Conservation (phyloP, 2,113 vertebrate genomes). For the Hipposideros armiger region DNA sequence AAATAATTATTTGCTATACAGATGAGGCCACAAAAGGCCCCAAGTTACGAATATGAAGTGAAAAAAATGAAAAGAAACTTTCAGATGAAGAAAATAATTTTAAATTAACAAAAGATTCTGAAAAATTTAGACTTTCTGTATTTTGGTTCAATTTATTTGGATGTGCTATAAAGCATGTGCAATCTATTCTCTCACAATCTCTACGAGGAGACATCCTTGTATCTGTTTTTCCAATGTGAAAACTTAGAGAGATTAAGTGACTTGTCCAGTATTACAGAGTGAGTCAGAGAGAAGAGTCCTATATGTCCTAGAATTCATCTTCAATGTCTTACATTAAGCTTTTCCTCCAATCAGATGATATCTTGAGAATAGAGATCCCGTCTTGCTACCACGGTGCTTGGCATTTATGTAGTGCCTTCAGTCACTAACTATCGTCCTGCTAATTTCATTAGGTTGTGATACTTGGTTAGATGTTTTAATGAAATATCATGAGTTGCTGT, state of each 20-base stretch:
- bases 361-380: neutral
- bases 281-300: neutral
- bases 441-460: neutral
- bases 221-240: neutral
- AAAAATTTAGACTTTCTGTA: conserved; percentile 14
- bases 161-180: neutral
- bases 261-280: neutral
- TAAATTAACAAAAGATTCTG: neutral
- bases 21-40: neutral
- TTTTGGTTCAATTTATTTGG: neutral
- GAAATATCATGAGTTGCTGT: neutral
- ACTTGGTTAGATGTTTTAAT: neutral
- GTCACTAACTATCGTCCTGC: neutral
- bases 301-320: neutral
- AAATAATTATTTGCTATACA: neutral
- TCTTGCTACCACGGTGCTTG: neutral
- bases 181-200: neutral
- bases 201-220: neutral
- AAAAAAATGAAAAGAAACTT: neutral
- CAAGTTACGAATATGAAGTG: neutral
- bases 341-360: neutral
- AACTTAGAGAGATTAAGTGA: neutral
- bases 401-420: neutral
- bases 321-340: neutral
- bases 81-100: neutral